These are phyloP conservation scores for Microchrysa polita DNA, from an alignment of 2,888 invertebrate genomes.

Conservation along the genomic window DNA sequence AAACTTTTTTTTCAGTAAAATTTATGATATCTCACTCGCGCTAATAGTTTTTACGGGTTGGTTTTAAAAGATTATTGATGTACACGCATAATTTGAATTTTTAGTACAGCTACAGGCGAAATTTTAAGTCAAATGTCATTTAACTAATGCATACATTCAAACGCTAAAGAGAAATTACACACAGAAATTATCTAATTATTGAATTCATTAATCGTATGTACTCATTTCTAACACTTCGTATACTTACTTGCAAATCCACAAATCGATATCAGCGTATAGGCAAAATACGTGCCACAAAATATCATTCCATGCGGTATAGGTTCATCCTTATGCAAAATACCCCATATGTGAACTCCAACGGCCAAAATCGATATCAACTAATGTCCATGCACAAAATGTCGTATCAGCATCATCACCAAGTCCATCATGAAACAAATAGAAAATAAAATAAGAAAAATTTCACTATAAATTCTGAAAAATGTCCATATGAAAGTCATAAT, in stretches of 20 bases:
- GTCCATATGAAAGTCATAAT: not conserved
- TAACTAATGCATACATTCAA: no score
- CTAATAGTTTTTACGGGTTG: no score
- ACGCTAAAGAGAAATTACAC: no score
- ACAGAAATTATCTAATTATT: no score
- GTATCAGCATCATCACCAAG: slow-evolving; percentile 3
- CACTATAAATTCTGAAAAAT: slow-evolving; percentile 38
- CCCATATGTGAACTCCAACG: slow-evolving; percentile 54
- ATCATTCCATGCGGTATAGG: slow-evolving; percentile 54
- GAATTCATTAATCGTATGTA: no score
- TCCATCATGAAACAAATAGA: slow-evolving; percentile 35
- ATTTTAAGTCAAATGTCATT: no score
- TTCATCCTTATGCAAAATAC: slow-evolving; percentile 53
- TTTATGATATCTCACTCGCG: no score
- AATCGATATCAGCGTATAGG: slow-evolving; percentile 54
- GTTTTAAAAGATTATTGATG: no score
- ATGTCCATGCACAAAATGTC: not conserved
- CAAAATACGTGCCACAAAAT: slow-evolving; percentile 56
- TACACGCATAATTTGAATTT: no score
- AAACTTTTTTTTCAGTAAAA: no score
- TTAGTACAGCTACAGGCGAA: no score
- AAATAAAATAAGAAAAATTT: slow-evolving; percentile 41
- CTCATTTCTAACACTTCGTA: no score
- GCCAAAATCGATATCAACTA: slow-evolving; percentile 53
- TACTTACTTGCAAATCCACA: slow-evolving; percentile 53